phyloP scores from a whole-genome alignment of 2,888 invertebrate species.

The Plutella xylostella region DNA sequence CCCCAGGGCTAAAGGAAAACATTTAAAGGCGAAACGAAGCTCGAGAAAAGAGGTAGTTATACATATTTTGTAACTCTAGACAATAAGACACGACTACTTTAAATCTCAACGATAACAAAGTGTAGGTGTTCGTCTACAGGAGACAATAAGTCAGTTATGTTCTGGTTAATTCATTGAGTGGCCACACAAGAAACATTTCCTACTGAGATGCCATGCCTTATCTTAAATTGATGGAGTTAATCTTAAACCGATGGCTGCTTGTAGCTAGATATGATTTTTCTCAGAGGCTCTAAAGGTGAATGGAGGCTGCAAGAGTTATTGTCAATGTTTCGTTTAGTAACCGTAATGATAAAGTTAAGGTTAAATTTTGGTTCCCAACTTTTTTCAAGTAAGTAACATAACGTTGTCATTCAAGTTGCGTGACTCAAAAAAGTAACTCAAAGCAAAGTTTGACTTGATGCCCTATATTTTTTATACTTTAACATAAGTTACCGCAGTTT shows the following conservation, averaged over 20 bases:
- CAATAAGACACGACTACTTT: too few relatives aligned
- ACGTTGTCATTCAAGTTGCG: slow-evolving; percentile 47
- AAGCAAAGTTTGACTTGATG: slow-evolving; percentile 49
- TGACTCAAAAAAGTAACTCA: slow-evolving; percentile 54
- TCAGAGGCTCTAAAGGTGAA: slow-evolving; percentile 31
- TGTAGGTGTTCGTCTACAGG: too few relatives aligned
- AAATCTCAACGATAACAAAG: too few relatives aligned
- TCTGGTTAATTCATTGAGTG: neutral
- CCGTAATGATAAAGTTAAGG: slow-evolving; percentile 21
- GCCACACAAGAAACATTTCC: slow-evolving; percentile 18
- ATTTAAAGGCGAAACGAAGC: too few relatives aligned
- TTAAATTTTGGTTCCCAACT: slow-evolving; percentile 1
- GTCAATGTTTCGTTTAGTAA: too few relatives aligned
- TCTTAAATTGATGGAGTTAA: slow-evolving; percentile 55
- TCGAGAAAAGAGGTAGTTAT: too few relatives aligned
- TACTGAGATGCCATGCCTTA: slow-evolving; percentile 39
- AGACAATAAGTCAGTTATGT: too few relatives aligned
- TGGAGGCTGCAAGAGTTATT: too few relatives aligned
- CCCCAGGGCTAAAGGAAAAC: too few relatives aligned
- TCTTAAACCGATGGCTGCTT: slow-evolving; percentile 51
- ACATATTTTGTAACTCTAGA: too few relatives aligned
- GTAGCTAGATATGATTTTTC: slow-evolving; percentile 37
- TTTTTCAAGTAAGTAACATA: slow-evolving; percentile 25
- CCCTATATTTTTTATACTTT: too few relatives aligned
- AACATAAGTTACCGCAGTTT: too few relatives aligned